phyloP scores from a whole-genome alignment of 92 coral and sea anemone genomes.

The Zoanthus solanderi region DNA sequence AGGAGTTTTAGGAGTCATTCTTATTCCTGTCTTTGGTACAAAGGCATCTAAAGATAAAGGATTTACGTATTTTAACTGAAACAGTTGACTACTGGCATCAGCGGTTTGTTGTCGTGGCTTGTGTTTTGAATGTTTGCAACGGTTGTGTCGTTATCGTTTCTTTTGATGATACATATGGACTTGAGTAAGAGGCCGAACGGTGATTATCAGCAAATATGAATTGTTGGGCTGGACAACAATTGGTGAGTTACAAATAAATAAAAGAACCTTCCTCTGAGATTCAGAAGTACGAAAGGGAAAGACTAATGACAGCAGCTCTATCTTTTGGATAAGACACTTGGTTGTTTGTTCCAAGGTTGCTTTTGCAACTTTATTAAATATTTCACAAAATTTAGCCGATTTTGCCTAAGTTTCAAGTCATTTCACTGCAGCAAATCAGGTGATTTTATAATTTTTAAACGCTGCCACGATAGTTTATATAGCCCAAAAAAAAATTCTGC shows the following conservation, averaged over 20 bases:
- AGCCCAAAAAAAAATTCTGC: background rate
- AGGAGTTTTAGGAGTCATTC: conserved; percentile 14
- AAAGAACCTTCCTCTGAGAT: background rate
- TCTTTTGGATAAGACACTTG: conserved; percentile 1
- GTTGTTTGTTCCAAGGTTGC: conserved; percentile 38
- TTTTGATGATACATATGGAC: background rate
- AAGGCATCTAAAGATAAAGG: conserved; percentile 25
- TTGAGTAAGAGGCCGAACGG: background rate
- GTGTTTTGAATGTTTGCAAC: conserved; percentile 10
- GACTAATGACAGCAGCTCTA: conserved; percentile 19
- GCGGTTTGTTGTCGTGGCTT: conserved; percentile 11
- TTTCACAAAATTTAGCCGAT: background rate
- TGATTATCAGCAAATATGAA: background rate
- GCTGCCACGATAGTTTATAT: background rate
- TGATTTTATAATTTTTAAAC: background rate
- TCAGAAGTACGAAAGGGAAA: background rate
- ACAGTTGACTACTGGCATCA: conserved; percentile 16
- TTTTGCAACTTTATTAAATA: background rate
- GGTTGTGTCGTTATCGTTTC: conserved; percentile 32
- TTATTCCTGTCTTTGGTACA: background rate
- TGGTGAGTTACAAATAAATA: background rate
- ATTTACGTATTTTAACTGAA: conserved; percentile 40
- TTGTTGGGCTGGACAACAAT: background rate
- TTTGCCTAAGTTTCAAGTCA: background rate
- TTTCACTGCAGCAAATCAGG: background rate